Percentiles rank a stretch among this genome's conserved stretches.
Conservation (phyloP, 2,888 invertebrate species). For the Lapara coniferarum region DNA sequence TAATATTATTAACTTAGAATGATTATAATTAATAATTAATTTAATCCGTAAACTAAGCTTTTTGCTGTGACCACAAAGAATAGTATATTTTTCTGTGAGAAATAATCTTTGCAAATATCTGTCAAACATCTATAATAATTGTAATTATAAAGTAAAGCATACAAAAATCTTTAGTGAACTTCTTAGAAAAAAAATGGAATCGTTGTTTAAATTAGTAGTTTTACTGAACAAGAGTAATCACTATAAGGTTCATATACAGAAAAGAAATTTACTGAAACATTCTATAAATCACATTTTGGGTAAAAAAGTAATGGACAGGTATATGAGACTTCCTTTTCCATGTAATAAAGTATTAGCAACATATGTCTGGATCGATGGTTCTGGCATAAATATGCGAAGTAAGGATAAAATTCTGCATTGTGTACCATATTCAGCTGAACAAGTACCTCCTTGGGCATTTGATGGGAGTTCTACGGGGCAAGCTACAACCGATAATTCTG, state of each 20-base stretch:
- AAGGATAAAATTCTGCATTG: conserved; percentile 87
- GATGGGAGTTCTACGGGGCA: conserved; percentile 96
- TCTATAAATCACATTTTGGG: conserved; percentile 75
- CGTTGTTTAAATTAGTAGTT: conserved; percentile 3
- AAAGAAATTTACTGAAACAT: conserved; percentile 61
- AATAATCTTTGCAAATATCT: too few species aligned
- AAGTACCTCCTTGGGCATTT: conserved; percentile 92
- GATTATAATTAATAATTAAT: too few species aligned
- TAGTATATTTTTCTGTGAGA: too few species aligned
- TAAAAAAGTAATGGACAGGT: conserved; percentile 79
- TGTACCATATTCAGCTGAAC: conserved; percentile 81
- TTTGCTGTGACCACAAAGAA: too few species aligned
- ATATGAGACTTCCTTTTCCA: conserved; percentile 83
- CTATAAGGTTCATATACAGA: conserved; percentile 32
- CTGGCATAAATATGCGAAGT: conserved; percentile 87
- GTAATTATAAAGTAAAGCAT: not conserved
- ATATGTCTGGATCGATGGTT: conserved; percentile 92
- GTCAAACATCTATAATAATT: too few species aligned
- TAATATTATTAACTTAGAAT: too few species aligned
- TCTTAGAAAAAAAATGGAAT: conserved; percentile 19
- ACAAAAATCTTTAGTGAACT: conserved; percentile 3
- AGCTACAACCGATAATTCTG: conserved; percentile 92
- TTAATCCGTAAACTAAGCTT: too few species aligned
- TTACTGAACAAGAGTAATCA: conserved; percentile 3
- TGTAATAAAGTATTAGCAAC: conserved; percentile 85